Evolutionary conservation across 1,140 invertebrate species (phyloP), one percentile per base, ranked within the genome.

Genomic region (Bombus superbus): DNA sequence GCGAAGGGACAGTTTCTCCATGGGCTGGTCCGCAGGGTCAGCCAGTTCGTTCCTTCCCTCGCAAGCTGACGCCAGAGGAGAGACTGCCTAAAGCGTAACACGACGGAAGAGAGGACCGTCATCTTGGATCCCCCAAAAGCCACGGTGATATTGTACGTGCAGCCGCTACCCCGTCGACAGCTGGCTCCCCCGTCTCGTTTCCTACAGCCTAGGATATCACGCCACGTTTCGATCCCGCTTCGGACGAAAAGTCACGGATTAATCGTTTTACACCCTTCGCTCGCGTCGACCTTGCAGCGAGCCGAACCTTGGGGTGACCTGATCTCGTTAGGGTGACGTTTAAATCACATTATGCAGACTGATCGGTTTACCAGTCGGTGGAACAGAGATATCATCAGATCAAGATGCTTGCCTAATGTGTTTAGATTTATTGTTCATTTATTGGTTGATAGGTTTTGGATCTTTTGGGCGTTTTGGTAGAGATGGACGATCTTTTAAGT

Each of bases 51-150:
- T 89, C 82, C 78, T 90, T 88, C 80, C 80, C 47, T 64, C 62
- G 89, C 89, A 90, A 90, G 89, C 89, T 90, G 89, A 90, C 89
- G 89, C 89, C 88, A 85, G 59, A 18, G 40, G 28, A 38, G 44
- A 40, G 57, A 77, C 64, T 35, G 57, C 42, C 62, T 57, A 86
- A 81, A 71, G 64, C 64, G 76, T 90, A 89, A 89, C 85, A 47
- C 68, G 85, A 88, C 88, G 89, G 81, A 90, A 86, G 89, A 83
- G 59, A 62, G 66, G 82, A 68, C 77, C 86, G 89, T 90, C 89
- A 90, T 90, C 89, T 90, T 90, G 86, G 83, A 90, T 90, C 89
- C 87, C 88, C 89, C 90, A 73, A 90, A 90, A 90, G 90, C 89
- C 86, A 80, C 89, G 89, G 86, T 44, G 89, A 91, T 91, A 91